These are phyloP conservation scores for Polydesmus complanatus DNA, from an alignment of 2,888 invertebrate species.

Conservation along the genomic window DNA sequence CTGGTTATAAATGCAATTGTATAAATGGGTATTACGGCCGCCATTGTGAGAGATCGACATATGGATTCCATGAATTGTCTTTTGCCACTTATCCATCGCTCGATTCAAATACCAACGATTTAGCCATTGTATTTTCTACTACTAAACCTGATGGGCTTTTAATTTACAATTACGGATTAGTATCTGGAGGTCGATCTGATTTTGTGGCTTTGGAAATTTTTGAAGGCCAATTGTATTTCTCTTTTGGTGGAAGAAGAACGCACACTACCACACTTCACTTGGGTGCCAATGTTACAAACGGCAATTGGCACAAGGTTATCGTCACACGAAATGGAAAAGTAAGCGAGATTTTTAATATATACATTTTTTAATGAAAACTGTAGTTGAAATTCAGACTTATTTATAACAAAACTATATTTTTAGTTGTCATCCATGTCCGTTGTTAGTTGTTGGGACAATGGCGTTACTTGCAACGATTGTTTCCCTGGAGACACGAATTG, in stretches of 20 bases:
- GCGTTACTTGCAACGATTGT: slow-evolving; percentile 73
- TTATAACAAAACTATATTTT: not conserved
- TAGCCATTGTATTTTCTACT: slow-evolving; percentile 70
- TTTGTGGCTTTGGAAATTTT: slow-evolving; percentile 83
- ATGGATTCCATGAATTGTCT: slow-evolving; percentile 75
- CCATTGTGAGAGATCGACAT: slow-evolving; percentile 72
- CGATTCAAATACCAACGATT: slow-evolving; percentile 77
- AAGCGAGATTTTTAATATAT: slow-evolving; percentile 34
- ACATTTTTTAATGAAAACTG: not conserved
- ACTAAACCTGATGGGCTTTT: slow-evolving; percentile 70
- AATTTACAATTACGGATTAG: slow-evolving; percentile 80
- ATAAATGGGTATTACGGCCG: slow-evolving; percentile 70
- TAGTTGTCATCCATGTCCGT: slow-evolving; percentile 47
- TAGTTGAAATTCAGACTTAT: not conserved
- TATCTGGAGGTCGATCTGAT: slow-evolving; percentile 75
- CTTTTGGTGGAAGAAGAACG: slow-evolving; percentile 76
- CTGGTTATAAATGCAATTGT: slow-evolving; percentile 65
- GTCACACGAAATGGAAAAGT: slow-evolving; percentile 81
- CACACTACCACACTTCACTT: slow-evolving; percentile 60
- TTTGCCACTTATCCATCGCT: slow-evolving; percentile 76
- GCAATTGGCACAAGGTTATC: slow-evolving; percentile 80
- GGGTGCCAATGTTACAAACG: slow-evolving; percentile 58
- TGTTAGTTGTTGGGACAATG: slow-evolving; percentile 66
- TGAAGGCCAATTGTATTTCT: slow-evolving; percentile 69
- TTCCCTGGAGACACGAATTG: slow-evolving; percentile 66